Conservation (phyloP, 2,113 vertebrate species). For the Heterotis niloticus region DNA sequence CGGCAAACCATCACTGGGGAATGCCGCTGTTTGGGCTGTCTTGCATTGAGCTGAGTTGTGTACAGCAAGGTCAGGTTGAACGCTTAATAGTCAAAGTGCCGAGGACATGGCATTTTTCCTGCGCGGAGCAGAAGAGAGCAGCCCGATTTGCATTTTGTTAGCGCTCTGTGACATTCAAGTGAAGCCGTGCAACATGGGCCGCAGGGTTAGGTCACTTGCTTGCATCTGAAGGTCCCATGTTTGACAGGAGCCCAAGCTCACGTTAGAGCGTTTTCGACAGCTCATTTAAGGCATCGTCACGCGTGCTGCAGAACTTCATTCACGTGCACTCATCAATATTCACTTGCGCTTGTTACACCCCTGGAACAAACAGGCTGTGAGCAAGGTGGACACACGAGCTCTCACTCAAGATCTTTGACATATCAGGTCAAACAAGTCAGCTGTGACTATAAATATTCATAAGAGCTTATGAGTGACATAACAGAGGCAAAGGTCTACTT, state of each 20-base stretch:
- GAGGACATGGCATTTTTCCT: too few species aligned
- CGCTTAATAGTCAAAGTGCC: too few species aligned
- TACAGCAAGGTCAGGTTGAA: neutral
- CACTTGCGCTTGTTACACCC: neutral
- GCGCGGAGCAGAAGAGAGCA: too few species aligned
- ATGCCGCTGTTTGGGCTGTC: neutral
- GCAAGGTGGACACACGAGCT: neutral
- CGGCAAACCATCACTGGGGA: neutral
- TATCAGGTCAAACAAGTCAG: neutral
- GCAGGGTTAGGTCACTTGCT: neutral
- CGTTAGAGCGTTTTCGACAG: neutral
- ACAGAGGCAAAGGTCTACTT: neutral
- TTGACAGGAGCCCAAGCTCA: neutral
- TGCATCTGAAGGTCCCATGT: neutral
- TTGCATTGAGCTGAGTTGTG: neutral
- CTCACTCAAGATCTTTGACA: conserved; percentile 1
- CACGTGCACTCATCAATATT: neutral
- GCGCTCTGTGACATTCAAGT: too few species aligned
- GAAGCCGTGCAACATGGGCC: neutral
- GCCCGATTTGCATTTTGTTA: too few species aligned
- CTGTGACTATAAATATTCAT: conserved; percentile 5
- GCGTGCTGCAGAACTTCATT: neutral
- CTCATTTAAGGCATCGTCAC: neutral
- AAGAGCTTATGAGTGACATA: neutral
- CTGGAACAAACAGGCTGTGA: neutral